Evolutionary conservation across 1,140 invertebrate genomes (phyloP).

Genomic region (Drosophila pseudoananassae): DNA sequence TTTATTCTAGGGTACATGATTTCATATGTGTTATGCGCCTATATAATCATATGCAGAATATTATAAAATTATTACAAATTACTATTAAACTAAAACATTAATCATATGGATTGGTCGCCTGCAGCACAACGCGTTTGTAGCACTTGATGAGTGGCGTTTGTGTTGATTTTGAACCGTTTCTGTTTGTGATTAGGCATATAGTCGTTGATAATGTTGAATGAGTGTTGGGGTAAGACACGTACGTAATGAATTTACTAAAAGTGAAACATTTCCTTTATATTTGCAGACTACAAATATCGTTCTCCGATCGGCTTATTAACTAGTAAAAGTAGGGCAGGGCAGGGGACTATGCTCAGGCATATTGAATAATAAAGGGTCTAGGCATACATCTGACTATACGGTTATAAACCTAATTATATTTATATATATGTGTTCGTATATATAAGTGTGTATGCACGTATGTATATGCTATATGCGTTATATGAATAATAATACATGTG

Average conservation of each 20-base stretch:
- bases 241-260: constrained; percentile 71
- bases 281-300: constrained; percentile 41
- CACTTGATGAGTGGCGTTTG: constrained; percentile 41
- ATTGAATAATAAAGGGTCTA: constrained; percentile 25
- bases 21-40: constrained; percentile 49
- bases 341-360: constrained; percentile 8
- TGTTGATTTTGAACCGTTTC: constrained; percentile 22
- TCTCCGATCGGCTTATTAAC: constrained; percentile 46
- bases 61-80: constrained; percentile 76
- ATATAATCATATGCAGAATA: constrained; percentile 48
- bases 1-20: constrained; percentile 76
- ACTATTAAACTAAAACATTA: constrained; percentile 73
- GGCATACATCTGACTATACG: constrained; percentile 34
- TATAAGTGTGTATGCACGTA: constrained; percentile 35
- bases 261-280: constrained; percentile 45
- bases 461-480: constrained; percentile 43
- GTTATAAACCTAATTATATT: constrained; percentile 43
- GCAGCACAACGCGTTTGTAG: constrained; percentile 48
- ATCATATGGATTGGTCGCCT: constrained; percentile 60
- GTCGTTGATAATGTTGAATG: constrained; percentile 69
- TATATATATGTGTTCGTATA: constrained; percentile 36
- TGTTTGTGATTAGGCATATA: constrained; percentile 68
- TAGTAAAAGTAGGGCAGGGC: constrained; percentile 34
- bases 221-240: constrained; percentile 67
- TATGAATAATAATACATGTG: constrained; percentile 60